phyloP scores from a whole-genome alignment of 2,113 vertebrate species.

The Phodopus roborovskii region DNA sequence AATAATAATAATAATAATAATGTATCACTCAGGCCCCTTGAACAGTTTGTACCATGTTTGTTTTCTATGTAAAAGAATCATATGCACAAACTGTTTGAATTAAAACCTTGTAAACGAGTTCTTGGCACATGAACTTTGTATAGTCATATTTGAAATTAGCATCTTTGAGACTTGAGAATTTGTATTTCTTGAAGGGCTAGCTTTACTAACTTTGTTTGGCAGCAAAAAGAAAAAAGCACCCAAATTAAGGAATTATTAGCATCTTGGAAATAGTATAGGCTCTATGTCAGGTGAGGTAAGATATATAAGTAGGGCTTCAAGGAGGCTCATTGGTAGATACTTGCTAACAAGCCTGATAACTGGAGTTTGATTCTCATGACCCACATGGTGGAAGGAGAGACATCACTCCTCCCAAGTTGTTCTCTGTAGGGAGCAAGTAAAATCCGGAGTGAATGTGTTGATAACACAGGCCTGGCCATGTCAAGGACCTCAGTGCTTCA shows the following conservation, averaged over 20 bases:
- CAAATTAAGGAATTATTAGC: background rate
- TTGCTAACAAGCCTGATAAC: background rate
- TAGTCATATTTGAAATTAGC: background rate
- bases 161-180: background rate
- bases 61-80: constrained; percentile 5
- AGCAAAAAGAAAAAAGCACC: background rate
- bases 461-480: background rate
- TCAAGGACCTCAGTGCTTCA: background rate
- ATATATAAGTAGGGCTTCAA: background rate
- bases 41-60: background rate
- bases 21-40: background rate
- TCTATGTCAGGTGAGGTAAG: background rate
- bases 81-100: constrained; percentile 9
- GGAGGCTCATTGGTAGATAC: background rate
- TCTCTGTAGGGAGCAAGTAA: background rate
- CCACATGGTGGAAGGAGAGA: background rate
- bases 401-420: background rate
- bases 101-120: constrained; percentile 16
- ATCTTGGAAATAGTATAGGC: background rate
- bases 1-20: no score
- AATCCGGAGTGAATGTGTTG: background rate
- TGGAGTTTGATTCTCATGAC: background rate
- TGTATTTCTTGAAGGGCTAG: background rate
- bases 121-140: background rate
- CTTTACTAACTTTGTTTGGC: background rate